Evolutionary conservation across 2,888 invertebrate species (phyloP).

Genomic region (Aphodius sticticus): DNA sequence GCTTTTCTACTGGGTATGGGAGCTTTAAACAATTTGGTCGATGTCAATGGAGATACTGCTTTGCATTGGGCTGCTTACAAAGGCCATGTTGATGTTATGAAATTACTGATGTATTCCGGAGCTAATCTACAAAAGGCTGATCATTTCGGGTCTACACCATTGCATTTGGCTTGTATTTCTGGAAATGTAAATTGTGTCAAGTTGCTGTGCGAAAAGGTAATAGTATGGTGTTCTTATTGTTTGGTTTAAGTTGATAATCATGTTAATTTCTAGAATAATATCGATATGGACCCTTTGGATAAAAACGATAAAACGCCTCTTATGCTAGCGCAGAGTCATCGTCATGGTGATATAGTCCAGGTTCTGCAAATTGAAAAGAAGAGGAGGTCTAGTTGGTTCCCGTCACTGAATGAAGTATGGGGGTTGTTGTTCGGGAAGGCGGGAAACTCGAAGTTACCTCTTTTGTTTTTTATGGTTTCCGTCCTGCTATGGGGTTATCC

Average conservation of each 20-base stretch:
- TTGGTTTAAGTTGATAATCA: background rate
- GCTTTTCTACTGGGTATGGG: slow-evolving; percentile 91
- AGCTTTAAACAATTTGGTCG: slow-evolving; percentile 83
- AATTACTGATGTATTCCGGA: slow-evolving; percentile 88
- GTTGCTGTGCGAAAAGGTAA: slow-evolving; percentile 85
- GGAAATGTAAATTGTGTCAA: slow-evolving; percentile 88
- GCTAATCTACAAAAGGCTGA: slow-evolving; percentile 89
- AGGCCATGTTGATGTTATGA: slow-evolving; percentile 87
- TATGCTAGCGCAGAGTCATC: slow-evolving; percentile 87
- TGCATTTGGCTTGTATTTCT: slow-evolving; percentile 88
- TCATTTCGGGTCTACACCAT: slow-evolving; percentile 90
- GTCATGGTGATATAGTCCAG: slow-evolving; percentile 85
- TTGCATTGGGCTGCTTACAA: slow-evolving; percentile 96
- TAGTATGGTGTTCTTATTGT: slow-evolving; percentile 14
- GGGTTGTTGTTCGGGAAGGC: slow-evolving; percentile 89
- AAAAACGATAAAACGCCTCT: slow-evolving; percentile 93
- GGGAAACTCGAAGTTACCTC: slow-evolving; percentile 88
- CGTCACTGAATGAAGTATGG: slow-evolving; percentile 88
- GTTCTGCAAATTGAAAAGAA: slow-evolving; percentile 84
- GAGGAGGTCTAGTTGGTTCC: slow-evolving; percentile 84
- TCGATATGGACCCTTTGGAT: slow-evolving; percentile 85
- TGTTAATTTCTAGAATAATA: slow-evolving; percentile 70
- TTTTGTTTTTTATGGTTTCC: slow-evolving; percentile 85
- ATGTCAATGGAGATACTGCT: slow-evolving; percentile 93
- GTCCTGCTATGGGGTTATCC: slow-evolving; percentile 92